Conservation (phyloP, 2,888 invertebrate species). For the Lithosia quadra region DNA sequence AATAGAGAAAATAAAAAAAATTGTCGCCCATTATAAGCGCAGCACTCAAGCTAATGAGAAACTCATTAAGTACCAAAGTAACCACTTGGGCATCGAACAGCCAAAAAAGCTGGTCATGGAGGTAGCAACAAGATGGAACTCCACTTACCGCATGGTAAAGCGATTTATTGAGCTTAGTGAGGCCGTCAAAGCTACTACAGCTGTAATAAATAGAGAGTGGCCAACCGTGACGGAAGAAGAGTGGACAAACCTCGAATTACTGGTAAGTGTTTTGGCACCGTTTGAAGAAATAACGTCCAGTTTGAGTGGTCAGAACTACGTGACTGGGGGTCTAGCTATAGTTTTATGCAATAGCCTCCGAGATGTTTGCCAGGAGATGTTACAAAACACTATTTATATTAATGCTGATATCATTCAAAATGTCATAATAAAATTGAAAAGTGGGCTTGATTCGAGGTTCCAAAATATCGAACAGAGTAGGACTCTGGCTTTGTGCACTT, state of each 20-base stretch:
- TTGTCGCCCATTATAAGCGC: conserved; percentile 6
- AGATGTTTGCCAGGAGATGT: conserved; percentile 13
- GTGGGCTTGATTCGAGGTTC: conserved; percentile 20
- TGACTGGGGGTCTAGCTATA: conserved; percentile 42
- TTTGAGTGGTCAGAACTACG: conserved; percentile 45
- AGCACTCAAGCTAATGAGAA: conserved; percentile 13
- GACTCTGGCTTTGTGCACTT: conserved; percentile 23
- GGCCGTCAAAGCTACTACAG: conserved; percentile 14
- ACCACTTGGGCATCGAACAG: conserved; percentile 12
- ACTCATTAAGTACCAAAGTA: conserved; percentile 6
- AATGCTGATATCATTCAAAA: background rate
- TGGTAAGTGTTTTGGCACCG: conserved; percentile 28
- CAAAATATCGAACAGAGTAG: conserved; percentile 20
- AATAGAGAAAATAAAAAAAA: conserved; percentile 20
- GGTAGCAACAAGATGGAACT: conserved; percentile 25
- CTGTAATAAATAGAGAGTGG: conserved; percentile 17
- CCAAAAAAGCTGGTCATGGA: conserved; percentile 21
- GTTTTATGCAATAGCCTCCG: conserved; percentile 27
- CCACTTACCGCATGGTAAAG: conserved; percentile 21
- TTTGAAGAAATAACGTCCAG: conserved; percentile 22
- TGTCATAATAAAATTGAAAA: conserved; percentile 14
- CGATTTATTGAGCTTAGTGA: conserved; percentile 22
- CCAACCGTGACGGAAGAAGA: conserved; percentile 30
- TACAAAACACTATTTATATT: background rate
- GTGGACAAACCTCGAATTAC: conserved; percentile 31